A percentile compares a stretch with the other conserved stretches of the same genome.
Evolutionary conservation across 2,113 vertebrate species (phyloP).

Genomic region (Octodon degus): DNA sequence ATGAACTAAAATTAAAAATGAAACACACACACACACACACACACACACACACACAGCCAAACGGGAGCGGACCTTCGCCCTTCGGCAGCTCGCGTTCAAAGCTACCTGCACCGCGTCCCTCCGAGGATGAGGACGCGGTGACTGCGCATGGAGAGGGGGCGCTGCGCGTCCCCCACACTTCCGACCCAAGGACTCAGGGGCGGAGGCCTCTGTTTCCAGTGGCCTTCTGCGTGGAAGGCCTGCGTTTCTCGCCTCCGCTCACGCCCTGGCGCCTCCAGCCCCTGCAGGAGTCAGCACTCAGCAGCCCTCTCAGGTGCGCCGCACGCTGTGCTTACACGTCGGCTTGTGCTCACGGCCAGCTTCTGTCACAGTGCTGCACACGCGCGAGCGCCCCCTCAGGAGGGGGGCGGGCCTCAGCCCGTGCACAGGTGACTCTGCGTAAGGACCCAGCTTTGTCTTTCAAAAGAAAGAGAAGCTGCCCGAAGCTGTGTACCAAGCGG

Average conservation of each 20-base stretch:
- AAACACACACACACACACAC: neutral
- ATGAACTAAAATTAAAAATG: neutral
- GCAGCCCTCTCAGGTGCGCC: accelerated
- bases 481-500: neutral
- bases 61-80: accelerated
- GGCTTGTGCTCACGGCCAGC: accelerated
- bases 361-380: accelerated
- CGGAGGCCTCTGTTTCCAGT: neutral
- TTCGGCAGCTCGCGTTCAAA: neutral
- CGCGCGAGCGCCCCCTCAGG: too few relatives aligned
- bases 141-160: too few relatives aligned
- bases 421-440: neutral
- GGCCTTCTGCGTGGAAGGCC: neutral
- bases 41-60: neutral
- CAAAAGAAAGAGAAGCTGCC: neutral
- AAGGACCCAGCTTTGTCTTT: neutral
- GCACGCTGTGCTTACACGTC: accelerated
- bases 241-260: neutral
- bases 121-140: neutral
- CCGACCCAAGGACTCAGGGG: neutral
- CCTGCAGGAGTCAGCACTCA: neutral
- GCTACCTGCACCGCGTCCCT: neutral
- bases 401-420: neutral
- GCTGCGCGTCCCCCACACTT: neutral
- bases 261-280: neutral